A percentile compares a stretch with the other conserved stretches of the same genome.
These are phyloP conservation scores for Meda fulgida DNA, from an alignment of 2,797 vertebrate genomes.

Conservation along the genomic window DNA sequence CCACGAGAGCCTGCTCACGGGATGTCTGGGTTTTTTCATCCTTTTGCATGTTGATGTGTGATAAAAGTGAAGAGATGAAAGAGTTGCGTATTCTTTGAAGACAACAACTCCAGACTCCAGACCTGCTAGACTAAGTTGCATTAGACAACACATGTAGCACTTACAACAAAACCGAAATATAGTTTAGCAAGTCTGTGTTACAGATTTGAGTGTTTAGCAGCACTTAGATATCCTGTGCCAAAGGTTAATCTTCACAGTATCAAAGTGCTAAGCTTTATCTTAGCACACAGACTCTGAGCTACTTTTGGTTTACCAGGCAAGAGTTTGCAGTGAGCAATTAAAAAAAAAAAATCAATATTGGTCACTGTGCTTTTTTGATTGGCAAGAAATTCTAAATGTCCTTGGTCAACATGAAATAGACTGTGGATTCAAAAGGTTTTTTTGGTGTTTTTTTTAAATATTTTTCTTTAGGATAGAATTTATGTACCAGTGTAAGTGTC, in stretches of 20 bases:
- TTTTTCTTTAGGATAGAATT: neutral
- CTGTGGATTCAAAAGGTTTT: neutral
- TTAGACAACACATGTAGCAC: neutral
- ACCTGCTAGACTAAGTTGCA: neutral
- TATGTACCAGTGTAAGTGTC: neutral
- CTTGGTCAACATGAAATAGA: neutral
- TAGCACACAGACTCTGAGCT: neutral
- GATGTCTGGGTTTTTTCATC: conserved; percentile 12
- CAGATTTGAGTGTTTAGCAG: neutral
- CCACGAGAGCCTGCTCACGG: neutral
- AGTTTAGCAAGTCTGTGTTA: neutral
- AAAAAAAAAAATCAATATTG: neutral
- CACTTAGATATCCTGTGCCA: neutral
- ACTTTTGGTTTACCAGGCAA: conserved; percentile 1
- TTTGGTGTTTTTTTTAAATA: no score
- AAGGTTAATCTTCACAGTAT: neutral
- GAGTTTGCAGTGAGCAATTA: neutral
- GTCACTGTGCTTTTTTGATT: neutral
- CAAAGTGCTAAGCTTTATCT: neutral
- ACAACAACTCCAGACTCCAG: neutral
- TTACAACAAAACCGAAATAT: neutral
- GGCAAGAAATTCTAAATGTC: neutral
- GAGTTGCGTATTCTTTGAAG: neutral
- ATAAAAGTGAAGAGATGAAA: conserved; percentile 10
- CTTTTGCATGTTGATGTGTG: neutral